Base-by-base conservation (phyloP, 2,113 vertebrate species). In the Tor tambroides region DNA sequence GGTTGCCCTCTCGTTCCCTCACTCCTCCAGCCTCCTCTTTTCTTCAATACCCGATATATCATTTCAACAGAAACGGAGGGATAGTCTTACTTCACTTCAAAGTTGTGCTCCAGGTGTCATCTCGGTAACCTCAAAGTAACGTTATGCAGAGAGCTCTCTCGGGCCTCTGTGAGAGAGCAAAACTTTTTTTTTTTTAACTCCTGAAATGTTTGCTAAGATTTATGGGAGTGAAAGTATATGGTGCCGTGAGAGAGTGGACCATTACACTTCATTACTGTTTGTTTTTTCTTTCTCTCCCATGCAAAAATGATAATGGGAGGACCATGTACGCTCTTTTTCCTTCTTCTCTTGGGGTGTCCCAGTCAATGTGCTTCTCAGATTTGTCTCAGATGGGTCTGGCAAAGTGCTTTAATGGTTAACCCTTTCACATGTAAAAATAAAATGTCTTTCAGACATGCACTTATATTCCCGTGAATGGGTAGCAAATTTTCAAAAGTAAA, bases 251-350 rank as follows among this genome's bases (percentile, higher is more conserved):
- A 94, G 93, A 89, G 89, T 72, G 89, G 90, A 94, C 95, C 94
- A 95, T 95, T 94, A 94, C 94, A 95, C 94, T 93, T 94, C 93
- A 93, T 95, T 95, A 93, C 93, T 75, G 86, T 91, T 93, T 84
- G 67, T 76, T 81, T 63, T 80, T 69, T 84, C 71, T 83, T 26
- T 88, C 59, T 65, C 93, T 91, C 92, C 84, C 94, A 93, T 94
- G 91, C 93, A 94, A 94, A 95, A 77, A 94, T 91, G 91, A 93
- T 94, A 94, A 95, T 95, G 93, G 92, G 85, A 88, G 87, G 92
- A 94, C 92, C 93, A 93, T 94, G 93, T 93, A 92, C 86, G 90
- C 88, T 87, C 88, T 88, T 90, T 90, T 89, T 65, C 88, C 91
- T 88, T 95, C 92, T 92, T 90, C 89, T 92, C 90, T 90, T 90